A percentile compares a stretch with the other conserved stretches of the same genome.
phyloP scores from a whole-genome alignment of 2,797 vertebrate species.

The Halcyon chelicuti region DNA sequence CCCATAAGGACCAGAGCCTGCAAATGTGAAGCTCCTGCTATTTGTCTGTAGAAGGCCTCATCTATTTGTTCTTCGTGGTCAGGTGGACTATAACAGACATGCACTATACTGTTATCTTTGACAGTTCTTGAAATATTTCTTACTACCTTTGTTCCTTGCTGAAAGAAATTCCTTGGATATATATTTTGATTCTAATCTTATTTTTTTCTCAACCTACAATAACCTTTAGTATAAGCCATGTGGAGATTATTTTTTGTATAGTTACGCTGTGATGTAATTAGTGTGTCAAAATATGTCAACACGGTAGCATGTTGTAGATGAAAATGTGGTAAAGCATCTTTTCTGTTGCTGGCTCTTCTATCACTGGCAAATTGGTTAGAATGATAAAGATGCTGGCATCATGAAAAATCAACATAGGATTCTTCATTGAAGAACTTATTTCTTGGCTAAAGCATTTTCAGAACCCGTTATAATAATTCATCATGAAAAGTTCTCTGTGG shows the following conservation, averaged over 20 bases:
- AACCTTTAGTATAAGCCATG: not conserved
- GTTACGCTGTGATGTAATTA: not conserved
- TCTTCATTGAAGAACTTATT: not conserved
- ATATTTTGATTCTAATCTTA: not conserved
- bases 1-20: fast-evolving
- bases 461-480: not conserved
- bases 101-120: not conserved
- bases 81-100: not conserved
- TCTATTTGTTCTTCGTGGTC: not conserved
- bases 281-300: not conserved
- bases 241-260: not conserved
- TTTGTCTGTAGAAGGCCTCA: not conserved
- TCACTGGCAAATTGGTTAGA: not conserved
- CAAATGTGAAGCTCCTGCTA: not conserved
- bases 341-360: not conserved
- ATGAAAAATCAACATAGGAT: not conserved
- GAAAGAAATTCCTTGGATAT: not conserved
- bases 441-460: not conserved
- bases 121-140: not conserved
- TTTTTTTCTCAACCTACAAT: not conserved
- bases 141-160: not conserved
- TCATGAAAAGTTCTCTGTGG: not conserved
- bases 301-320: not conserved
- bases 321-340: not conserved
- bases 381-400: not conserved